Base-by-base conservation (phyloP, 2,888 invertebrate genomes). In the Acrobasis suavella region DNA sequence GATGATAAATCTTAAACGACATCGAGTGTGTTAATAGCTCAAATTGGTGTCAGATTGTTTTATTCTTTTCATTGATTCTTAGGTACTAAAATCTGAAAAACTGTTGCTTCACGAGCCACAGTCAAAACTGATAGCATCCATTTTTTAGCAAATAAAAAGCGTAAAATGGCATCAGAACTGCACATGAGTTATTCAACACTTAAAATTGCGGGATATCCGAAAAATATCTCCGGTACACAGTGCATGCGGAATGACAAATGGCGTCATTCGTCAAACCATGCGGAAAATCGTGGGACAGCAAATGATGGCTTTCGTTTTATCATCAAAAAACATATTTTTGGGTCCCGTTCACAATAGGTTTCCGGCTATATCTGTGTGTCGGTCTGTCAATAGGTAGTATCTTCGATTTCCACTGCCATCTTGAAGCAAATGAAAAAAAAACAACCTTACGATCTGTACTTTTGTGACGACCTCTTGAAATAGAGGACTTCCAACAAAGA, bases 241-340 rank as follows among this genome's bases (percentile, higher is more conserved):
- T 58, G 58, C n/a, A 58, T 58, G n/a, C 58, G 17, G 32, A 50
- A 58, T 58, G 58, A 58, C 50, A 58, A 58, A 58, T 58, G 50
- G 58, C 50, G 50, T 49, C 50, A 58, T 58, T 32, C 46, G 50
- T 50, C 58, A 58, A 58, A 49, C 50, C 58, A 58, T 50, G 50
- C 22, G 50, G 49, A 46, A 54, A 55, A 55, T 55, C 55, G 39
- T 0, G 38, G 52, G 22, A 6, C 22, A 55, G 15, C 38, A 39
- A 46, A 39, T 55, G 39, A 54, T 55, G 15, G 38, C 22, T 22
- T 17, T 22, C 10, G 51, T 51, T 17, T 51, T 22, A 46, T 46
- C 46, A 46, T 46, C 0, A 46, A 14, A 42, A 46, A 46, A 46
- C 7, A 46, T 46, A 46, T 46, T 46, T 46, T 46, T 46, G 6